phyloP scores from a whole-genome alignment of 1,140 invertebrate genomes.

The Pseudomyrmex flavicornis region DNA sequence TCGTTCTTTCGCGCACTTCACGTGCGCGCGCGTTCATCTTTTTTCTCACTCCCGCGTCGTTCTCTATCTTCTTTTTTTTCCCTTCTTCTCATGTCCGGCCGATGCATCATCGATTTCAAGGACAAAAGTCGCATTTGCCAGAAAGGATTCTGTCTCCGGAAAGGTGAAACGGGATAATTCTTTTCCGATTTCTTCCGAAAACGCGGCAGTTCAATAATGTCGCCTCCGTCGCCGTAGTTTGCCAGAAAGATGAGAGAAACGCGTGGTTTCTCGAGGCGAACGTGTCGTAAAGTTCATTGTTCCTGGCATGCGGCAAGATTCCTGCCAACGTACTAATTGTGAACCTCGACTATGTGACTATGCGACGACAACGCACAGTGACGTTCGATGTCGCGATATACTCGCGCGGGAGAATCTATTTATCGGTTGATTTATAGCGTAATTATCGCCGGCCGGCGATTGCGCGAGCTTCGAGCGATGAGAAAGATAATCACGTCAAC shows the following conservation, averaged over 20 bases:
- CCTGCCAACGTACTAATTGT: slow-evolving; percentile 20
- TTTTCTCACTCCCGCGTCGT: background rate
- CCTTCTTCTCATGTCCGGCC: no score
- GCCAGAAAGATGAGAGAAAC: slow-evolving; percentile 33
- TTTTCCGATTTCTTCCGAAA: slow-evolving; percentile 12
- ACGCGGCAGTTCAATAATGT: background rate
- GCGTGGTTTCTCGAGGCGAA: background rate
- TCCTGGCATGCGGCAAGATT: background rate
- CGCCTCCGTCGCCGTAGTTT: background rate
- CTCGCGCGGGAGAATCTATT: slow-evolving; percentile 55
- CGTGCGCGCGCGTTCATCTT: no score
- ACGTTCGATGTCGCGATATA: slow-evolving; percentile 36
- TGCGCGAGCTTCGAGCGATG: slow-evolving; percentile 65
- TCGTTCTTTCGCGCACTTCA: no score
- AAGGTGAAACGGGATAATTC: background rate
- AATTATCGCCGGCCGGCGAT: slow-evolving; percentile 65
- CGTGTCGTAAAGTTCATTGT: background rate
- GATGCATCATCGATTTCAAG: no score
- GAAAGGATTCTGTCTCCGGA: background rate
- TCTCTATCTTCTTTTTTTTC: no score
- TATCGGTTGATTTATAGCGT: slow-evolving; percentile 68
- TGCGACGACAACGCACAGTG: slow-evolving; percentile 10
- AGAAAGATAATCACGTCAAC: slow-evolving; percentile 69
- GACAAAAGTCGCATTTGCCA: background rate
- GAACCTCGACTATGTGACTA: slow-evolving; percentile 6